These are phyloP conservation scores for Acleris holmiana DNA, from an alignment of 2,888 invertebrate genomes.

Conservation along the genomic window DNA sequence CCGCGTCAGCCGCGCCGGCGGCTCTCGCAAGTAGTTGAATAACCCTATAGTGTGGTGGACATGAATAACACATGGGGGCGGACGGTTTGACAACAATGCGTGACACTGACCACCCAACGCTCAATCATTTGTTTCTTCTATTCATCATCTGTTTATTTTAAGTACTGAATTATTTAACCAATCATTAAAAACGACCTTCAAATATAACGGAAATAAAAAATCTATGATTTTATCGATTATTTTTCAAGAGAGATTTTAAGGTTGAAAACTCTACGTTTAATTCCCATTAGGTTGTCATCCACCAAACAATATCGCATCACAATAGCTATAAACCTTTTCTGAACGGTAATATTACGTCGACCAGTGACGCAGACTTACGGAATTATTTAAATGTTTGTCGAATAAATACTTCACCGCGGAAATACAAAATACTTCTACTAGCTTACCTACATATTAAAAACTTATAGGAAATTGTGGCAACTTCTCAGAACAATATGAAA, in stretches of 20 bases:
- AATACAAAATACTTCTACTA: not conserved
- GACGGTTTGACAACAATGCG: conserved; percentile 32
- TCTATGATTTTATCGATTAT: not conserved
- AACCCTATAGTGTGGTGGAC: conserved; percentile 24
- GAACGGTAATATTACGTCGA: conserved; percentile 12
- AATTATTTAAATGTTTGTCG: conserved; percentile 19
- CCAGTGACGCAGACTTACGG: conserved; percentile 8
- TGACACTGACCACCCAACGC: conserved; percentile 28
- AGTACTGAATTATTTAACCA: not conserved
- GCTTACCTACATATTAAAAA: not conserved
- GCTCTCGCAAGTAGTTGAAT: conserved; percentile 35
- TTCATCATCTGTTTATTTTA: conserved; percentile 19
- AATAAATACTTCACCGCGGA: conserved; percentile 8
- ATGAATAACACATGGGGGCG: conserved; percentile 34
- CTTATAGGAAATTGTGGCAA: not conserved
- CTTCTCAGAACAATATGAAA: conserved; percentile 3
- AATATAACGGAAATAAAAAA: not conserved
- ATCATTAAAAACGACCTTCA: not conserved
- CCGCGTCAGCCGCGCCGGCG: conserved; percentile 27
- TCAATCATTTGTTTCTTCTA: conserved; percentile 14
- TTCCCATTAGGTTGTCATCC: conserved; percentile 1
- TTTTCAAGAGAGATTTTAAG: no score
- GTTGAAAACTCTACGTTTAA: no score
- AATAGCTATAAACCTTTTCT: conserved; percentile 11
- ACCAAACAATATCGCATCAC: not conserved